A percentile compares a stretch with the other conserved stretches of the same genome.
These are phyloP conservation scores for Conus betulinus DNA, from an alignment of 1,140 invertebrate species.

Conservation along the genomic window DNA sequence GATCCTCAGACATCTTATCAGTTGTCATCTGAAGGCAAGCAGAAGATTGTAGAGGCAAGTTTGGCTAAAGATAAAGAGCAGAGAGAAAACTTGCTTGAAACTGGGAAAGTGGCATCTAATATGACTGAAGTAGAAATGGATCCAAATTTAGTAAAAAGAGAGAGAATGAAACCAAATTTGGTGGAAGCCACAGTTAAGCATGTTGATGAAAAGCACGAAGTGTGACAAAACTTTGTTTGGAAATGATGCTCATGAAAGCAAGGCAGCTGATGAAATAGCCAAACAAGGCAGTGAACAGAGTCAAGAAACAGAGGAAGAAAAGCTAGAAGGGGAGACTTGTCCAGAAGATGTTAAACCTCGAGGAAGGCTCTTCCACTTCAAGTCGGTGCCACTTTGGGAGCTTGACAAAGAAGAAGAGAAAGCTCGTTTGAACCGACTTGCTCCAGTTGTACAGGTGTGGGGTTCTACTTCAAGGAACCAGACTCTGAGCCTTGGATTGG, in stretches of 20 bases:
- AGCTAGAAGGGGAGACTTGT: neutral
- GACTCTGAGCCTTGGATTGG: constrained; percentile 6
- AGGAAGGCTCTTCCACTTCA: constrained; percentile 24
- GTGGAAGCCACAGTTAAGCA: too few relatives aligned
- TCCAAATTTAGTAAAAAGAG: too few relatives aligned
- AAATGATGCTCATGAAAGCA: too few relatives aligned
- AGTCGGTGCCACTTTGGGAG: constrained; percentile 30
- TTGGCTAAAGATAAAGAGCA: too few relatives aligned
- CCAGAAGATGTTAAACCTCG: constrained; percentile 20
- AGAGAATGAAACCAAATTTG: too few relatives aligned
- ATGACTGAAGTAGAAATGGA: too few relatives aligned
- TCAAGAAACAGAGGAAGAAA: neutral
- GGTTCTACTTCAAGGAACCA: neutral
- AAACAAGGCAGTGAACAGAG: neutral
- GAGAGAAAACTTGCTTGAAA: too few relatives aligned
- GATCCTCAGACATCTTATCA: neutral
- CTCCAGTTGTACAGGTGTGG: constrained; percentile 6
- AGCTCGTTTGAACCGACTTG: neutral
- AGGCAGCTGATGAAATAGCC: too few relatives aligned
- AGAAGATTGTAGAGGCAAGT: too few relatives aligned
- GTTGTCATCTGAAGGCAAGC: neutral
- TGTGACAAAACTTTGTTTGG: too few relatives aligned
- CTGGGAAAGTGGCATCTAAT: too few relatives aligned
- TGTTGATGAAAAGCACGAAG: too few relatives aligned
- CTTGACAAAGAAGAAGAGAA: constrained; percentile 33